Conservation (phyloP, 2,113 vertebrate genomes). For the rat (Rattus norvegicus) region DNA sequence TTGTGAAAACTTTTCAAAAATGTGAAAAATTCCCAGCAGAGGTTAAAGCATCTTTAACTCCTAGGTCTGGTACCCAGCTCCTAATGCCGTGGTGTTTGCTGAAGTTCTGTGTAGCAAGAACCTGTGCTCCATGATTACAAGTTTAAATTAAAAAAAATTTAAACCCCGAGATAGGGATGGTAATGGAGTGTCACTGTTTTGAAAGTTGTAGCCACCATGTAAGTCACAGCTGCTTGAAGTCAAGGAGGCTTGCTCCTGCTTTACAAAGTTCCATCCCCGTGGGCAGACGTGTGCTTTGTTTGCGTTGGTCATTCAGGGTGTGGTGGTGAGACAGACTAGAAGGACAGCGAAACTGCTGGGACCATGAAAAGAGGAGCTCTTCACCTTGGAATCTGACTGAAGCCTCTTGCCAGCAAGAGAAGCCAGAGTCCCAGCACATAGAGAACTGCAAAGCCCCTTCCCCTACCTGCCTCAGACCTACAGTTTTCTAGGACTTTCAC, state of each 20-base stretch:
- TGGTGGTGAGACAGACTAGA: background rate
- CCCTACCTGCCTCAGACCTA: too few relatives aligned
- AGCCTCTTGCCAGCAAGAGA: background rate
- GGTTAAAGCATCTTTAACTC: background rate
- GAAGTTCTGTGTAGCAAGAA: background rate
- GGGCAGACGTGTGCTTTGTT: background rate
- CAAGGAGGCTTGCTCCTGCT: background rate
- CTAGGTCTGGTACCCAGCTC: background rate
- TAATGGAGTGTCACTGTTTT: background rate
- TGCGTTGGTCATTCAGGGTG: background rate
- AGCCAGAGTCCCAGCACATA: background rate
- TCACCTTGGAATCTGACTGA: background rate
- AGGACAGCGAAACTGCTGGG: too few relatives aligned
- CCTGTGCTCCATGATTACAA: background rate
- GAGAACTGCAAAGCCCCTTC: background rate
- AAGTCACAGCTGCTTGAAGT: background rate
- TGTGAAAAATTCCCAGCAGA: background rate
- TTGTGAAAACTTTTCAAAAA: background rate
- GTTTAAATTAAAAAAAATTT: background rate
- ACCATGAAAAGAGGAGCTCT: background rate
- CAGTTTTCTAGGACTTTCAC: background rate
- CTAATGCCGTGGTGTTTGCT: background rate
- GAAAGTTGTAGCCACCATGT: background rate
- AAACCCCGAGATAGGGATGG: background rate
- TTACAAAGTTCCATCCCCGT: fast-evolving